Evolutionary conservation across 37 sponge, comb jelly and placozoan species (phyloP).

Genomic region (Agelas oroides): DNA sequence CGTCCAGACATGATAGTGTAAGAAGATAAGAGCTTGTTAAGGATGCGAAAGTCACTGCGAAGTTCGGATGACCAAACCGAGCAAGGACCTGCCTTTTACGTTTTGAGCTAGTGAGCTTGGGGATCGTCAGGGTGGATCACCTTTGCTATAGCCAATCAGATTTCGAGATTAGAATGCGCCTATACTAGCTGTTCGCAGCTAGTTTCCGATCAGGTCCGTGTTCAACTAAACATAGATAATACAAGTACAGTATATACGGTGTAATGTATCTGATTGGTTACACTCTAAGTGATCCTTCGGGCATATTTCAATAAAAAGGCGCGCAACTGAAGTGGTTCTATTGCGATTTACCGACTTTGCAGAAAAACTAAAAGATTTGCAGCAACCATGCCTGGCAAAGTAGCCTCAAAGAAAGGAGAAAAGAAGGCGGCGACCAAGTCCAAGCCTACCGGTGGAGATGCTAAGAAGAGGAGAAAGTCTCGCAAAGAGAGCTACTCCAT

Average conservation of each 20-base stretch:
- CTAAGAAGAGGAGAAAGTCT: conserved; percentile 79
- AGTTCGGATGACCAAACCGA: too few relatives aligned
- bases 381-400: conserved; percentile 68
- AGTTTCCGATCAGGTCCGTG: too few relatives aligned
- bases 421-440: conserved; percentile 47
- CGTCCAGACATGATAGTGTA: conserved; percentile 91
- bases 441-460: conserved; percentile 18
- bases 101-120: too few relatives aligned
- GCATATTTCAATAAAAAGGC: background rate
- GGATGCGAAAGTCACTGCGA: too few relatives aligned
- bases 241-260: too few relatives aligned
- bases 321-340: background rate
- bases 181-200: background rate
- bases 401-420: conserved; percentile 55
- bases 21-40: too few relatives aligned
- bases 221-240: background rate
- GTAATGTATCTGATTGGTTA: conserved; percentile 26
- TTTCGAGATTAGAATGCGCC: background rate
- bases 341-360: too few relatives aligned
- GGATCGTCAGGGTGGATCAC: too few relatives aligned
- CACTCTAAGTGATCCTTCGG: conserved; percentile 5
- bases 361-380: background rate
- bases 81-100: too few relatives aligned
- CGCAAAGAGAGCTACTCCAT: conserved; percentile 94
- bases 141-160: too few relatives aligned